phyloP scores from a whole-genome alignment of 2,797 vertebrate species.

The Artibeus jamaicensis region DNA sequence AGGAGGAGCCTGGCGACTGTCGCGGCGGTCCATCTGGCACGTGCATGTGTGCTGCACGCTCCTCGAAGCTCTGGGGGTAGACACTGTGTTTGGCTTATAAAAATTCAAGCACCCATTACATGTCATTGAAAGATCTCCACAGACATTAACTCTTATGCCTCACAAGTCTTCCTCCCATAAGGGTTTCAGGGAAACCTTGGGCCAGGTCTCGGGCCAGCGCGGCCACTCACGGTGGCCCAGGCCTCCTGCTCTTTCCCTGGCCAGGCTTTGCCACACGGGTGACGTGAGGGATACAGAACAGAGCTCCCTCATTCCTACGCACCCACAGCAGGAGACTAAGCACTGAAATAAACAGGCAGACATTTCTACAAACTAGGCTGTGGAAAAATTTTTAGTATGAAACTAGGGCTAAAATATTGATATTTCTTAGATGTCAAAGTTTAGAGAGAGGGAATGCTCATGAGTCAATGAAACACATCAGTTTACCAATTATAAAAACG shows the following conservation, averaged over 20 bases:
- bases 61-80: constrained; percentile 54
- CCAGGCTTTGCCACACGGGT: not conserved
- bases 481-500: not conserved
- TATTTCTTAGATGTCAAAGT: not conserved
- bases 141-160: constrained; percentile 74
- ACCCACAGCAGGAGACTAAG: not conserved
- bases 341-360: not conserved
- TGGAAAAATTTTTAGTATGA: not conserved
- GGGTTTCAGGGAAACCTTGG: not conserved
- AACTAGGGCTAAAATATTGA: not conserved
- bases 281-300: not conserved
- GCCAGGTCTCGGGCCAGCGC: not conserved
- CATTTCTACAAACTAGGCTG: not conserved
- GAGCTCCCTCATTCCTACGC: not conserved
- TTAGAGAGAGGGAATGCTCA: not conserved
- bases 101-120: constrained; percentile 67
- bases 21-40: constrained; percentile 74
- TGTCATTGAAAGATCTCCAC: constrained; percentile 41
- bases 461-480: not conserved
- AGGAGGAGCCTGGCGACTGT: constrained; percentile 71
- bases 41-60: constrained; percentile 71
- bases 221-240: not conserved
- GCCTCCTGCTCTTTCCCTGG: not conserved
- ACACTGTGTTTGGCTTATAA: constrained; percentile 58
- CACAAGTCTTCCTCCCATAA: not conserved